Base-by-base conservation (phyloP, 1,140 invertebrate genomes). In the Drosophila parvula region DNA sequence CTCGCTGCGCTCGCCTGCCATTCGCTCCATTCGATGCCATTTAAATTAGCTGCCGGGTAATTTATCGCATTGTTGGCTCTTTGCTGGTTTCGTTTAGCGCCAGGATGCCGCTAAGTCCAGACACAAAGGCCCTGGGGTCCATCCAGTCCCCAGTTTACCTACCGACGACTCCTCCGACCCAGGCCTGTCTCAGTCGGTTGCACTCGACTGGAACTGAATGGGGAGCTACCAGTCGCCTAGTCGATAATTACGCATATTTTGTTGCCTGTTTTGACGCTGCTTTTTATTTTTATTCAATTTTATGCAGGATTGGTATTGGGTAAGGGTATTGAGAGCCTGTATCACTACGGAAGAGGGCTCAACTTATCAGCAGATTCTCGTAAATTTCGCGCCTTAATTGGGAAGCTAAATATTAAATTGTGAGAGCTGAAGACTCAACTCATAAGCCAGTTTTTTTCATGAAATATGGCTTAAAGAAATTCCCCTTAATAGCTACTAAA, bases 11-110 rank as follows among this genome's bases (percentile, higher is more conserved):
- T 16, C n/a, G 41, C 51, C 44, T 38, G 64, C 50, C 68, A 43
- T 70, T 57, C 41, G 12, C 74, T 43, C 73, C 74, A 69, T 77
- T 78, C 71, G 75, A 61, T 74, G 83, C 83, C 83, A 86, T 86
- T 86, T 86, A 86, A 86, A 86, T 86, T 88, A 86, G 83, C 83
- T 86, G 83, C 83, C 83, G 83, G 83, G 83, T 86, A 74, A 86
- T 86, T 86, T 86, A 86, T 86, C 83, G 83, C 83, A 86, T 86
- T 86, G 83, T 86, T 86, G 83, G 44, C 64, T 55, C 56, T 69
- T 88, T 78, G 79, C 83, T 79, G 83, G 79, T 88, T 79, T 86
- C 83, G 83, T 83, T 86, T 83, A 86, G 83, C 83, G 83, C 83
- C 83, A 82, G 83, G 83, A 86, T 79, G 79, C 83, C 79, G 62